Evolutionary conservation across 2,888 invertebrate species (phyloP).

Genomic region (Thecophora atra): DNA sequence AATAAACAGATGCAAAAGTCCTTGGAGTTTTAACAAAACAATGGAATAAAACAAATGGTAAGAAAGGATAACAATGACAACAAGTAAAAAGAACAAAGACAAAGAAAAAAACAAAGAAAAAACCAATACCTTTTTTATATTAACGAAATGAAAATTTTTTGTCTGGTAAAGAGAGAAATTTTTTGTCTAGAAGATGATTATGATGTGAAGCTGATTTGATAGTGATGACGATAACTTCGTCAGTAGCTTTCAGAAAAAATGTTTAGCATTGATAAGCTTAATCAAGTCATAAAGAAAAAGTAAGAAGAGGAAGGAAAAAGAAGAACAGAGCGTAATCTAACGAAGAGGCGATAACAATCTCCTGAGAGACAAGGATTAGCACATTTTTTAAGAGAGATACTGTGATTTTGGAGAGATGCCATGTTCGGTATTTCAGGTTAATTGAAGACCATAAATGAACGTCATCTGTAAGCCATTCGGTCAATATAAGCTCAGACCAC

Average conservation of each 20-base stretch:
- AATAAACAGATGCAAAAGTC: conserved; percentile 29
- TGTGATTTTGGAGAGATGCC: background rate
- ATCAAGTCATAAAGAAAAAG: conserved; percentile 9
- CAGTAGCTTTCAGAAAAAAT: conserved; percentile 21
- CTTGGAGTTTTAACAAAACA: background rate
- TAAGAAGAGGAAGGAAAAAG: conserved; percentile 40
- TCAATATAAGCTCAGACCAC: background rate
- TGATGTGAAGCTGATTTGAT: background rate
- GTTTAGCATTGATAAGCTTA: conserved; percentile 38
- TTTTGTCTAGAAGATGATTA: background rate
- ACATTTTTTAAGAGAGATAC: too few relatives aligned
- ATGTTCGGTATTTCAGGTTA: conserved; percentile 2
- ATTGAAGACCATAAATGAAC: conserved; percentile 22
- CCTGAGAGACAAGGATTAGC: background rate
- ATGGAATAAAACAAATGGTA: background rate
- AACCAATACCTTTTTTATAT: too few relatives aligned
- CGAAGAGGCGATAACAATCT: background rate
- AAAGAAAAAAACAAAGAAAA: too few relatives aligned
- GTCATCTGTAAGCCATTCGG: conserved; percentile 4
- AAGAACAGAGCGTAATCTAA: background rate
- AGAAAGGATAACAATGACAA: background rate
- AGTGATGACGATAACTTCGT: background rate
- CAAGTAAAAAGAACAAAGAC: conserved; percentile 17
- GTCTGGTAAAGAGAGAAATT: background rate
- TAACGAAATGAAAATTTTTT: too few relatives aligned